Evolutionary conservation across 2,113 vertebrate genomes (phyloP).

Genomic region (Cyphomyrus discorhynchus): DNA sequence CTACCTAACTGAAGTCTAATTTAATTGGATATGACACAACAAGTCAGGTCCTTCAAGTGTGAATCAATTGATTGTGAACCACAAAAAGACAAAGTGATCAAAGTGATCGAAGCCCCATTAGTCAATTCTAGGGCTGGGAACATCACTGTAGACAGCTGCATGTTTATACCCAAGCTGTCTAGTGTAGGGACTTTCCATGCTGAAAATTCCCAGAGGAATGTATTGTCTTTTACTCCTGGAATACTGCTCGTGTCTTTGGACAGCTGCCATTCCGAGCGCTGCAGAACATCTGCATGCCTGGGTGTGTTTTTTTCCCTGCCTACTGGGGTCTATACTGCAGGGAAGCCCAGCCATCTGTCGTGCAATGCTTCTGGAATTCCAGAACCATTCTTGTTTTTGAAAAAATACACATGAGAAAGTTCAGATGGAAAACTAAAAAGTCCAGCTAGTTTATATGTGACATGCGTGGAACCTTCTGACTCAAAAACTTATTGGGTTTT

Average conservation of each 20-base stretch:
- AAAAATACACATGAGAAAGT: conserved; percentile 9
- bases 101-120: neutral
- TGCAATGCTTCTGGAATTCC: conserved; percentile 25
- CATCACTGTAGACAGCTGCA: neutral
- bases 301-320: neutral
- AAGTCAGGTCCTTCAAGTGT: neutral
- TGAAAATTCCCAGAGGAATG: neutral
- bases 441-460: neutral
- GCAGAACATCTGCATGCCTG: conserved; percentile 1
- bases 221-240: neutral
- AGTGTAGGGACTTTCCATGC: neutral
- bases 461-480: neutral
- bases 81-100: neutral
- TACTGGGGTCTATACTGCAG: neutral
- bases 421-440: conserved; percentile 9
- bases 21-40: neutral
- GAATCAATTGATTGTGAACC: neutral
- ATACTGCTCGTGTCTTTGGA: conserved; percentile 2
- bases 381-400: conserved; percentile 16
- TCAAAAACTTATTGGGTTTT: neutral
- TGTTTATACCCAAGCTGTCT: neutral
- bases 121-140: neutral
- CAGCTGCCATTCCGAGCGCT: neutral
- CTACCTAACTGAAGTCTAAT: neutral
- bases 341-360: conserved; percentile 28